Percentiles rank a stretch among this genome's conserved stretches.
phyloP scores from a whole-genome alignment of 2,113 vertebrate species.

The Thermophis baileyi region DNA sequence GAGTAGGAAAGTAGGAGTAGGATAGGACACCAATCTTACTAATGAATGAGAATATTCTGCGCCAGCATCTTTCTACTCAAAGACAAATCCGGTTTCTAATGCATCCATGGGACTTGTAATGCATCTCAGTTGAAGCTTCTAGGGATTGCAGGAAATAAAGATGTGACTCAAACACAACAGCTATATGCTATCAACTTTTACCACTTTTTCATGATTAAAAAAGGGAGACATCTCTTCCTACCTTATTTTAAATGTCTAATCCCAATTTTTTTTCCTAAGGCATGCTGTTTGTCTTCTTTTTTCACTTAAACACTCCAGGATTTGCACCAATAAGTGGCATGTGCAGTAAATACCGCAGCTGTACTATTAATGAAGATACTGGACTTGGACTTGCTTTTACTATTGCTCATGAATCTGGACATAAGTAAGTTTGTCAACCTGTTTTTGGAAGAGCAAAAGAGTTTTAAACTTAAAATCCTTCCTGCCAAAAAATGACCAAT shows the following conservation, averaged over 20 bases:
- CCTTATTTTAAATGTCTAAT: background rate
- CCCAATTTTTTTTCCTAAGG: background rate
- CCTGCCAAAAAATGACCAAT: background rate
- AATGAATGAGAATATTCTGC: background rate
- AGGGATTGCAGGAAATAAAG: background rate
- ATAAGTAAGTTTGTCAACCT: slow-evolving; percentile 76
- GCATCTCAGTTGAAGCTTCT: background rate
- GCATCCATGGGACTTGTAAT: background rate
- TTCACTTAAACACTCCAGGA: slow-evolving; percentile 59
- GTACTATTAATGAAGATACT: slow-evolving; percentile 87
- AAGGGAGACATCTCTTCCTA: background rate
- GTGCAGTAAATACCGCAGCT: slow-evolving; percentile 91
- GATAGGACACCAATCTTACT: background rate
- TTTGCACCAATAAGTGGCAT: slow-evolving; percentile 92
- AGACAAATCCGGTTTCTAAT: background rate
- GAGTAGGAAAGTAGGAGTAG: background rate
- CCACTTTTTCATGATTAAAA: background rate
- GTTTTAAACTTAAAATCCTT: background rate
- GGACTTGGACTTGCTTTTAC: slow-evolving; percentile 89
- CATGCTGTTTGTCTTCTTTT: rapidly evolving
- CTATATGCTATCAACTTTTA: background rate
- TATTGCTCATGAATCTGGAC: slow-evolving; percentile 89
- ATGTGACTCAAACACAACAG: background rate
- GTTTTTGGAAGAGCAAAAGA: background rate
- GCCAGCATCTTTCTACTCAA: background rate